A percentile compares a stretch with the other conserved stretches of the same genome.
These are phyloP conservation scores for Cirrhinus mrigala DNA, from an alignment of 2,797 vertebrate species.

Conservation along the genomic window DNA sequence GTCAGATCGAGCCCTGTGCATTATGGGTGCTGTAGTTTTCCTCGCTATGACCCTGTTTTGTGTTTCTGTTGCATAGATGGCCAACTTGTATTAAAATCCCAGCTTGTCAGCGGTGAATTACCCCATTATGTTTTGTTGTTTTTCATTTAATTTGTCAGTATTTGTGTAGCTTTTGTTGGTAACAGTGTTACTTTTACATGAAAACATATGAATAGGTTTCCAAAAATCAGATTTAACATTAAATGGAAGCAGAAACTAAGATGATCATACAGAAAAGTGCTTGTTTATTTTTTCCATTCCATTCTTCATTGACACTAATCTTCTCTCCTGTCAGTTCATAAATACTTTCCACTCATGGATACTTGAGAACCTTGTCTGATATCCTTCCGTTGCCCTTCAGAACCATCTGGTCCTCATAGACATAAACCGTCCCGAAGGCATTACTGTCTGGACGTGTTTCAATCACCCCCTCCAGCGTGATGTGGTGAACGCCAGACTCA, in stretches of 20 bases:
- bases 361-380: constrained; percentile 79
- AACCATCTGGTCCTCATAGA: constrained; percentile 88
- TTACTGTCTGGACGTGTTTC: constrained; percentile 86
- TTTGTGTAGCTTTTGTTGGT: neutral
- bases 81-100: neutral
- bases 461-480: constrained; percentile 89
- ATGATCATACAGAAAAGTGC: neutral
- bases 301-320: neutral
- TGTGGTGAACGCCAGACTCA: constrained; percentile 83
- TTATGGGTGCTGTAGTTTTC: neutral
- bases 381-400: constrained; percentile 87
- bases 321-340: neutral
- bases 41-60: neutral
- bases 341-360: constrained; percentile 54
- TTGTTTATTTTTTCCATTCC: constrained; percentile 1
- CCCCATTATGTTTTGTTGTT: neutral
- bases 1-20: neutral
- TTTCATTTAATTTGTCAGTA: neutral
- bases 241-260: neutral
- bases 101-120: neutral
- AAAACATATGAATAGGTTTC: neutral
- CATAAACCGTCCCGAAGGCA: constrained; percentile 86
- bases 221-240: neutral
- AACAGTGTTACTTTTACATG: neutral
- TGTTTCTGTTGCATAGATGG: neutral